These are phyloP conservation scores for Pachydiplax longipennis DNA, from an alignment of 2,888 invertebrate species.

Conservation along the genomic window DNA sequence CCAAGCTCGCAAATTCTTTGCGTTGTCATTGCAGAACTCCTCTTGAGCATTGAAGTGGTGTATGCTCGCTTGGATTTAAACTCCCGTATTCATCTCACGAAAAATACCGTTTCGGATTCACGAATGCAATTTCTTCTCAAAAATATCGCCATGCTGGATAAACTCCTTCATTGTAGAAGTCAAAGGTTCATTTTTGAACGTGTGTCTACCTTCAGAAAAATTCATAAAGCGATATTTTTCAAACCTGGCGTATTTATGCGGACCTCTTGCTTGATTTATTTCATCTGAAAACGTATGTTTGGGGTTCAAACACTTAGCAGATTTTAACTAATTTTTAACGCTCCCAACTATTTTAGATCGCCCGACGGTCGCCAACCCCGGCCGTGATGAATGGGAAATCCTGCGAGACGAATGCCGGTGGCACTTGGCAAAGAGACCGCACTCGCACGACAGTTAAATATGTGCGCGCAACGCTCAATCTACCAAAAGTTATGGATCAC, in stretches of 20 bases:
- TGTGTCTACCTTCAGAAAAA: background rate
- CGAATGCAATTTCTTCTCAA: too few species aligned
- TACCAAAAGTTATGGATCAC: background rate
- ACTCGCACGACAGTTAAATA: background rate
- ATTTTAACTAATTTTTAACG: background rate
- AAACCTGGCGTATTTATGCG: background rate
- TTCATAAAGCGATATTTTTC: background rate
- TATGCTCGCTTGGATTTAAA: too few species aligned
- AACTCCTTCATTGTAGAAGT: background rate
- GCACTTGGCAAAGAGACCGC: background rate
- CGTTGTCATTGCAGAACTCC: too few species aligned
- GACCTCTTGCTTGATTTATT: background rate
- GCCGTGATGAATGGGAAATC: conserved; percentile 6
- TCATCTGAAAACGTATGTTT: background rate
- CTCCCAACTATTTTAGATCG: conserved; percentile 17
- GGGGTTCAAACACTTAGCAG: background rate
- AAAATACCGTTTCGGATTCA: too few species aligned
- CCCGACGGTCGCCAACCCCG: background rate
- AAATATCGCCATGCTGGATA: too few species aligned
- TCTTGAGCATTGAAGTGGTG: too few species aligned
- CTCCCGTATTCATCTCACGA: too few species aligned
- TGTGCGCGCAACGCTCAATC: background rate
- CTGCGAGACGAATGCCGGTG: background rate
- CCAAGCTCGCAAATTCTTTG: too few species aligned
- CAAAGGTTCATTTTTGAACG: background rate